Evolutionary conservation across 2,113 vertebrate genomes (phyloP), one percentile per base, ranked within the genome.

Genomic region (Piprites chloris): DNA sequence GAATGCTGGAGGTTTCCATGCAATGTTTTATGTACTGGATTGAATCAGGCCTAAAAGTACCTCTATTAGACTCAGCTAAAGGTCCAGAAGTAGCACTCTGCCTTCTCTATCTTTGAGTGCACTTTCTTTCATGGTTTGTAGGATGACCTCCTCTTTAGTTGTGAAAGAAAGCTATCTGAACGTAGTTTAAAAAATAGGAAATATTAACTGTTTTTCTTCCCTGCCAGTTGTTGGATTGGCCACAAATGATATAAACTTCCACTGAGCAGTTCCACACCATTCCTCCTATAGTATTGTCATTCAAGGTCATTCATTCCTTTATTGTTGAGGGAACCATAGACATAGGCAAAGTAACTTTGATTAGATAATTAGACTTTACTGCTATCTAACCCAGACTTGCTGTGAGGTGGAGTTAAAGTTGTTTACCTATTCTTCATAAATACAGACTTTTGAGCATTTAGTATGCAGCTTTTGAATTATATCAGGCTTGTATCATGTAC

Each of bases 341-440:
- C 1, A 1, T 11, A 46, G 47, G 24, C 42, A 88, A 86, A 92
- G 50, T 56, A 85, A 84, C 35, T 96, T 95, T 74, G 47, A 74
- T 90, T 81, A 47, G 39, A 44, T 78, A 90, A 81, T 95, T 87
- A 81, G 65, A 81, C 13, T 90, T 86, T 52, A 91, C 84, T 66
- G 58, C 68, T 89, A 6, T 77, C 35, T 83, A 78, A 81, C 5
- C 2, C 65, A 68, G 37, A 53, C 44, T 83, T 90, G 41, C 65
- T 75, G 27, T 63, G 73, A 86, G 65, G 17, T 75, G n/a, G 35
- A 93, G 68, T 84, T 84, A 56, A 94, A 88, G 41, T 61, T 90
- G 56, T 92, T 95, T 90, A 75, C 19, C 59, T 2, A 0, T 68
- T 69, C 49, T 84, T 92, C 85, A 47, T 90, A 90, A 92, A 87